These are phyloP conservation scores for Hestina assimilis DNA, from an alignment of 1,140 invertebrate species.

Conservation along the genomic window DNA sequence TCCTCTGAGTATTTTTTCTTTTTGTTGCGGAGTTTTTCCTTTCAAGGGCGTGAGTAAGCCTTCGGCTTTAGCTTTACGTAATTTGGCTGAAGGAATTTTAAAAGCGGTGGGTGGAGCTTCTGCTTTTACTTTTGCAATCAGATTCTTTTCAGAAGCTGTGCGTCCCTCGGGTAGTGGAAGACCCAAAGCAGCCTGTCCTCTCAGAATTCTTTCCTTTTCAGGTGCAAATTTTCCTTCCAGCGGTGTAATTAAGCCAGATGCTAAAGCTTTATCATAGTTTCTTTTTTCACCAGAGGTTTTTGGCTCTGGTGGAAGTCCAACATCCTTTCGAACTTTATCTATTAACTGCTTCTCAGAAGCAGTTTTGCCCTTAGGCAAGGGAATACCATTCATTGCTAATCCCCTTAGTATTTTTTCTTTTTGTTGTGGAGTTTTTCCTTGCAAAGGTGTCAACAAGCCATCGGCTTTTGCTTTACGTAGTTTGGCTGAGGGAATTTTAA, in stretches of 20 bases:
- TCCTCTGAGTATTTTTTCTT: constrained; percentile 28
- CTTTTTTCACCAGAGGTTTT: constrained; percentile 20
- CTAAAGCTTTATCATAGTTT: constrained; percentile 29
- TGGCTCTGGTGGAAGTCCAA: constrained; percentile 30
- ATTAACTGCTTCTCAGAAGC: constrained; percentile 33
- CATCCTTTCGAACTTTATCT: constrained; percentile 28
- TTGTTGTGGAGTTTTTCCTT: constrained; percentile 38
- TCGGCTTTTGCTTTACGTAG: constrained; percentile 30
- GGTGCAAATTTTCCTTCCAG: constrained; percentile 32
- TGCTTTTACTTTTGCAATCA: constrained; percentile 28
- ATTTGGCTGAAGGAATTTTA: constrained; percentile 8
- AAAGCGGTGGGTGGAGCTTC: not conserved
- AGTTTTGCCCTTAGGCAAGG: constrained; percentile 34
- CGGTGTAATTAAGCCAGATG: constrained; percentile 25
- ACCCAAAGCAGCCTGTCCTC: constrained; percentile 12
- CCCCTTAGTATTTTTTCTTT: constrained; percentile 47
- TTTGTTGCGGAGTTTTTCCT: constrained; percentile 27
- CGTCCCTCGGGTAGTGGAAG: constrained; percentile 29
- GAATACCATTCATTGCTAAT: constrained; percentile 33
- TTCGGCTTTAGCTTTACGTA: constrained; percentile 23
- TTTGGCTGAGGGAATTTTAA: constrained; percentile 16
- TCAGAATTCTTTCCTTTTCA: constrained; percentile 33
- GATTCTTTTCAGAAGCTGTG: constrained; percentile 33
- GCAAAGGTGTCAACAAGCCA: constrained; percentile 42
- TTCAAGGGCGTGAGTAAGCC: constrained; percentile 27